Conservation (phyloP, 2,888 invertebrate species). For the Protophormia terraenovae region DNA sequence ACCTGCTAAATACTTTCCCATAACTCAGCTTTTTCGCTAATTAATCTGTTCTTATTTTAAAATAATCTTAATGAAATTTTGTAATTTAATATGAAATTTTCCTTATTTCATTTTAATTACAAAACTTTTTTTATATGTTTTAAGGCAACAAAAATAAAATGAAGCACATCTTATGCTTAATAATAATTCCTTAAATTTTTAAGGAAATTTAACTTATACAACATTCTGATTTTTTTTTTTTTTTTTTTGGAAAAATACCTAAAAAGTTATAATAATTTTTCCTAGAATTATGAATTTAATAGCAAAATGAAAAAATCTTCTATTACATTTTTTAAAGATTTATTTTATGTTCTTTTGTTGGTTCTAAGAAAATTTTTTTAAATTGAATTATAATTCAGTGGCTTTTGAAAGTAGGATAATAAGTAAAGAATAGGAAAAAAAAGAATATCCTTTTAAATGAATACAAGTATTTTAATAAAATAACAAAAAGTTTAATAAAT, state of each 20-base stretch:
- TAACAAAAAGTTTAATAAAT: neutral
- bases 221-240: no score
- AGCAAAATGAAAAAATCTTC: neutral
- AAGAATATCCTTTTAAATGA: slow-evolving; percentile 10
- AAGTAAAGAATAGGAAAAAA: neutral
- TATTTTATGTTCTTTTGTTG: neutral
- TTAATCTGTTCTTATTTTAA: neutral
- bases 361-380: neutral
- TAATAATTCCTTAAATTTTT: neutral
- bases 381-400: slow-evolving; percentile 19
- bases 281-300: neutral
- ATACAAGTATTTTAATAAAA: neutral
- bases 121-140: slow-evolving; percentile 21
- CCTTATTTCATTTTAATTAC: slow-evolving; percentile 30
- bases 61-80: neutral
- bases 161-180: neutral
- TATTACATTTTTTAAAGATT: slow-evolving; percentile 1
- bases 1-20: neutral
- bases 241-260: no score
- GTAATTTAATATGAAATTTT: neutral
- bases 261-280: neutral
- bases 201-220: no score
- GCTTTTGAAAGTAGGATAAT: neutral
- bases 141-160: neutral
- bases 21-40: neutral